phyloP scores from a whole-genome alignment of 2,797 vertebrate genomes.

The Peromyscus aztecus region DNA sequence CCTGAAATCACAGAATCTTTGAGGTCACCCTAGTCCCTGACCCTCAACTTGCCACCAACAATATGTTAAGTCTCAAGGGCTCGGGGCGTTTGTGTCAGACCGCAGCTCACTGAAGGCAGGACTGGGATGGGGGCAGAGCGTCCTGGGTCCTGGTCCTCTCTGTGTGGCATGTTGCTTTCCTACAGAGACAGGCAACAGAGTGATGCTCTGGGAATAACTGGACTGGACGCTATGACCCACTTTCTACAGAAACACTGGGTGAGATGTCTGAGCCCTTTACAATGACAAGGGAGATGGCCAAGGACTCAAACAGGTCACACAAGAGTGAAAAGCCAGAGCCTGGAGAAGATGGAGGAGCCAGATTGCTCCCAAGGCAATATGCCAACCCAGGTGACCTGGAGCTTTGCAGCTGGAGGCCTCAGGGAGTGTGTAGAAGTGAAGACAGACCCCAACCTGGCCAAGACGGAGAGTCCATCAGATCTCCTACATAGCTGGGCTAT shows the following conservation, averaged over 20 bases:
- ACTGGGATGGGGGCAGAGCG: background rate
- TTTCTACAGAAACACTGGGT: slow-evolving; percentile 31
- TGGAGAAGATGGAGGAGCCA: background rate
- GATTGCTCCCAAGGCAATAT: background rate
- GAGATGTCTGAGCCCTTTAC: slow-evolving; percentile 10
- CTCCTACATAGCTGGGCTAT: background rate
- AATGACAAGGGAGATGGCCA: background rate
- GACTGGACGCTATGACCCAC: background rate
- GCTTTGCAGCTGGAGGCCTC: background rate
- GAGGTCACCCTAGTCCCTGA: background rate
- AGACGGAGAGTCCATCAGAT: background rate
- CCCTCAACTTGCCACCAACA: background rate
- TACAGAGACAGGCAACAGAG: background rate
- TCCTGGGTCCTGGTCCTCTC: background rate
- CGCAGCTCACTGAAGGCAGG: background rate
- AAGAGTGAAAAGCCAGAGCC: slow-evolving; percentile 23
- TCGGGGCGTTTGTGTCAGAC: background rate
- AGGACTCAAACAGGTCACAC: slow-evolving; percentile 8
- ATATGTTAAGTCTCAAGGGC: background rate
- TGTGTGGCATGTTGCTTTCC: background rate
- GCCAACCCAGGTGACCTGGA: background rate
- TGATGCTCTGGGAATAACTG: background rate
- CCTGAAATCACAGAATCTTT: background rate
- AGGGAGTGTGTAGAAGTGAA: background rate
- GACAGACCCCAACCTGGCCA: background rate